Percentiles rank a stretch among this genome's conserved stretches.
Evolutionary conservation across 2,888 invertebrate species (phyloP).

Genomic region (Loripinus fragilis): DNA sequence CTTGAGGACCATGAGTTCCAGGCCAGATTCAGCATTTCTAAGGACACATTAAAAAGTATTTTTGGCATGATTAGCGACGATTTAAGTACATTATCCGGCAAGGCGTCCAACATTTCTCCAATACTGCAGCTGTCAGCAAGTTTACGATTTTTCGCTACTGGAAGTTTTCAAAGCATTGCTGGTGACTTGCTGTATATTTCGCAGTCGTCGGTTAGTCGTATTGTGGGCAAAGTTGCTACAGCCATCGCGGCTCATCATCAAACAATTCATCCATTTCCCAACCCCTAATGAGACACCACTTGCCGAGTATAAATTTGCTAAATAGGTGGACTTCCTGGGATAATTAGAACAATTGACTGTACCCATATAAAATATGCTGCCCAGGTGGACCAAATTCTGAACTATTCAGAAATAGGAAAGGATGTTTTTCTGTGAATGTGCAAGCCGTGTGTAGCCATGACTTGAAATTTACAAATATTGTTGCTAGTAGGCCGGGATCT

Average conservation of each 20-base stretch:
- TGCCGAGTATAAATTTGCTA: not conserved
- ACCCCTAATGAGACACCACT: not conserved
- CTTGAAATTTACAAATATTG: slow-evolving; percentile 28
- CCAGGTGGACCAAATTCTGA: not conserved
- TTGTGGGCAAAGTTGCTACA: slow-evolving; percentile 8
- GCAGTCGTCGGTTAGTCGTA: not conserved
- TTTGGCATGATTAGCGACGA: not conserved
- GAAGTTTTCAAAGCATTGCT: not conserved
- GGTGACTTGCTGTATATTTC: not conserved
- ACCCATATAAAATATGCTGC: not conserved
- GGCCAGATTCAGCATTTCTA: not conserved
- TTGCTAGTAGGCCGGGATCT: slow-evolving; percentile 31
- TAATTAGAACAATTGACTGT: not conserved
- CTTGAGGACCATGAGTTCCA: not conserved
- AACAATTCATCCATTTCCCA: not conserved
- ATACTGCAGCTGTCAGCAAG: not conserved
- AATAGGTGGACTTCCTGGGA: not conserved
- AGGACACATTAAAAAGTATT: not conserved
- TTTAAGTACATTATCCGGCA: not conserved
- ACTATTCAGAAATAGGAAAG: not conserved
- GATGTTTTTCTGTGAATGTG: slow-evolving; percentile 16
- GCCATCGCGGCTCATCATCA: not conserved
- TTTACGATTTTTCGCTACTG: not conserved
- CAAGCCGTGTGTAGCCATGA: slow-evolving; percentile 16
- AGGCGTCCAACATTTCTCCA: not conserved